Base-by-base conservation (phyloP, 2,797 vertebrate genomes). In the Muscicapa striata region DNA sequence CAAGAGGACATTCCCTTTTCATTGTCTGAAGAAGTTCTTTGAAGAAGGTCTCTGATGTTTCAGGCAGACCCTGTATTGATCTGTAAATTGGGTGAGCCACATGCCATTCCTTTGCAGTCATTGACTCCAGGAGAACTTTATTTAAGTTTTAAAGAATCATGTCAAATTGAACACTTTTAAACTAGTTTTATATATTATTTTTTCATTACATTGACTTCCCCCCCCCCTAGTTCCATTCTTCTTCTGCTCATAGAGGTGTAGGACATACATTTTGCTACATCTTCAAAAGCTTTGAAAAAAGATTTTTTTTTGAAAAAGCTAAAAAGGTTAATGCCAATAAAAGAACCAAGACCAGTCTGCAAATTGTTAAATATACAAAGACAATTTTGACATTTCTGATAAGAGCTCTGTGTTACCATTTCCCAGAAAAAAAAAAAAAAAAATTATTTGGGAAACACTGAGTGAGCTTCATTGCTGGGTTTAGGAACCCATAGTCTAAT, bases 11-110 rank as follows among this genome's bases (percentile, higher is more conserved):
- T 70, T 69, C 14, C 3, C 11, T 54, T 77, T 84, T 59, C 40
- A 32, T 48, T 88, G 23, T 32, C 24, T 92, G 27, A 70, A 69
- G 48, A 80, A 75, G 14, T 24, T 36, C 45, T 93, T 76, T 91
- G 67, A 82, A 74, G 58, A 59, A 77, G 6, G 23, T 72, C 38
- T 89, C 54, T 89, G 66, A 46, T 54, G 38, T 88, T 81, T 72
- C 45, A 75, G 41, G 7, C 7, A 78, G 46, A 69, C 13, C 7
- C 10, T 62, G 3, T 48, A 81, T 36, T 74, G 34, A 90, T 58
- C 46, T 75, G 14, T 32, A 70, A 55, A 27, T 17, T 45, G 29
- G 27, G 20, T 54, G 58, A 61, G 30, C 4, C n/a, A 45, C 26
- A 54, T 5, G 0, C 2, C 12, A 61, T 7, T 49, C 9, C 18